phyloP scores from a whole-genome alignment of 2,888 invertebrate genomes.

The Eilema sororculum region DNA sequence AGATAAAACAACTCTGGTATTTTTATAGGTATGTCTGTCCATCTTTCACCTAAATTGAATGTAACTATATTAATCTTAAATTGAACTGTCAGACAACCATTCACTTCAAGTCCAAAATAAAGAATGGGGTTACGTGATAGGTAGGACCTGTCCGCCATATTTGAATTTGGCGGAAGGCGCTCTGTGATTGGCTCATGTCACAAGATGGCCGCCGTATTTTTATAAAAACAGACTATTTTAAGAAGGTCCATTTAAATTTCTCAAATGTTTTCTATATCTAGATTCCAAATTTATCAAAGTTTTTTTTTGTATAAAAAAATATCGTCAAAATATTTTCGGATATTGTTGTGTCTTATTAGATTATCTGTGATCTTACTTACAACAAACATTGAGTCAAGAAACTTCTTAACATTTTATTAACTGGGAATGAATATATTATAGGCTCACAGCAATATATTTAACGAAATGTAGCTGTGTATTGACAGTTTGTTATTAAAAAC shows the following conservation, averaged over 20 bases:
- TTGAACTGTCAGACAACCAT: constrained; percentile 53
- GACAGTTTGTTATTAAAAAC: constrained; percentile 3
- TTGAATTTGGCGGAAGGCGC: constrained; percentile 61
- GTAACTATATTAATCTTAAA: constrained; percentile 19
- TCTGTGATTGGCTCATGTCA: constrained; percentile 73
- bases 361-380: neutral
- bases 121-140: constrained; percentile 68
- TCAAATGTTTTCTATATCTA: constrained; percentile 15
- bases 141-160: constrained; percentile 73
- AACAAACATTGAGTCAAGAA: constrained; percentile 7
- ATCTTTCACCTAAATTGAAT: neutral
- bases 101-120: constrained; percentile 67
- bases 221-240: constrained; percentile 56
- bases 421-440: constrained; percentile 10
- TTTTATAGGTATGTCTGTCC: neutral
- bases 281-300: constrained; percentile 1
- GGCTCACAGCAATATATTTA: neutral
- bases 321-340: neutral
- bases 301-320: neutral
- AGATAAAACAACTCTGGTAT: neutral
- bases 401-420: constrained; percentile 14
- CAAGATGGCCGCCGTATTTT: constrained; percentile 78
- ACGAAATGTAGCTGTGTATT: constrained; percentile 12
- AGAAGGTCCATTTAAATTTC: constrained; percentile 48
- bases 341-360: neutral